A percentile compares a stretch with the other conserved stretches of the same genome.
These are phyloP conservation scores for Indicator maculatus DNA, from an alignment of 2,113 vertebrate species.

Conservation along the genomic window DNA sequence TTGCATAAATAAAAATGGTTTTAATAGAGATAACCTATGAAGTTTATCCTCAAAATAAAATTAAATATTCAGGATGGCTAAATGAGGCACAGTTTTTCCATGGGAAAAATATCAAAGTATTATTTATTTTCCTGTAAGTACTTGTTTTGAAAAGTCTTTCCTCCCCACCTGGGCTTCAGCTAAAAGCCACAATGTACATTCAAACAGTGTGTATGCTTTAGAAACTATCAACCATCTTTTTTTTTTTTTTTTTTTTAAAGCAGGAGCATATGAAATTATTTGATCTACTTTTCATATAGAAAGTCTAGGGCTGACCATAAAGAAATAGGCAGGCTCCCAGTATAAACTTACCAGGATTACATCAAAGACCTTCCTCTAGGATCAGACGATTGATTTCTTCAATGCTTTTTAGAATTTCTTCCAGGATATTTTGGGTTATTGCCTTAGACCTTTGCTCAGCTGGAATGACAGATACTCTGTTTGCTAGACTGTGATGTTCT, in stretches of 20 bases:
- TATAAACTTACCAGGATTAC: constrained; percentile 76
- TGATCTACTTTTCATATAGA: constrained; percentile 65
- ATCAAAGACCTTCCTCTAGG: constrained; percentile 79
- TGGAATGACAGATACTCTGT: constrained; percentile 73
- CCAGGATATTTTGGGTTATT: constrained; percentile 78
- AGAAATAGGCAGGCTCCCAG: constrained; percentile 77
- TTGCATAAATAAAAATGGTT: constrained; percentile 57
- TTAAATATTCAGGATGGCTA: constrained; percentile 45
- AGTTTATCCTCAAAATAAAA: constrained; percentile 59
- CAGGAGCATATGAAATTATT: constrained; percentile 51
- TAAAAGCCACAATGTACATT: constrained; percentile 52
- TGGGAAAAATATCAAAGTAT: constrained; percentile 74
- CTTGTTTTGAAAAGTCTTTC: constrained; percentile 75
- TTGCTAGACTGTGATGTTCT: constrained; percentile 68
- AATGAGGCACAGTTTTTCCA: constrained; percentile 66
- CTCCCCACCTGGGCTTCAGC: constrained; percentile 72
- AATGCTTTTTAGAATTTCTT: constrained; percentile 74
- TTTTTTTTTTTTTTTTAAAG: background rate
- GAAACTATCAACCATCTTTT: constrained; percentile 55
- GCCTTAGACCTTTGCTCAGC: constrained; percentile 75
- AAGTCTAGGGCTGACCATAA: constrained; percentile 64
- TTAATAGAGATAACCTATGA: constrained; percentile 57
- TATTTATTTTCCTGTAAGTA: constrained; percentile 78
- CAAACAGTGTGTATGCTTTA: constrained; percentile 13
- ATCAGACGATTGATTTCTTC: constrained; percentile 78